phyloP scores from a whole-genome alignment of 1,140 invertebrate species.

The Amphibalanus amphitrite region DNA sequence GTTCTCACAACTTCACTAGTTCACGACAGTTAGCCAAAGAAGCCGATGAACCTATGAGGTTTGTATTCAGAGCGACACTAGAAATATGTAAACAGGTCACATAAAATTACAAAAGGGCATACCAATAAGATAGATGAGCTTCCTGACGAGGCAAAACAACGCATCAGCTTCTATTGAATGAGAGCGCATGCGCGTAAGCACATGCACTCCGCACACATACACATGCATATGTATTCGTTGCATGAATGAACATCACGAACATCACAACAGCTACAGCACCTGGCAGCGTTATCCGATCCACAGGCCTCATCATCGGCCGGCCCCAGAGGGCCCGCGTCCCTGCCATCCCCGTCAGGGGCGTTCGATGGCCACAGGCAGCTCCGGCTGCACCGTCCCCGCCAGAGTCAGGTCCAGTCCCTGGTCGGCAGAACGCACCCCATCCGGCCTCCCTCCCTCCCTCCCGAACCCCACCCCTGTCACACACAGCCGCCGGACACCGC shows the following conservation, averaged over 20 bases:
- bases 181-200: background rate
- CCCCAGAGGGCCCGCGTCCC: too few species aligned
- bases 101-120: slow-evolving; percentile 1
- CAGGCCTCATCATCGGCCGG: background rate
- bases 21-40: too few species aligned
- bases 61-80: background rate
- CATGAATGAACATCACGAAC: background rate
- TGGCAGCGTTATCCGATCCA: background rate
- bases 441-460: background rate
- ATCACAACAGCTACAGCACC: background rate
- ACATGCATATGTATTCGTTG: background rate
- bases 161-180: background rate
- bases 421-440: background rate
- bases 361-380: too few species aligned
- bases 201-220: background rate
- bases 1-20: too few species aligned
- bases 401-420: background rate
- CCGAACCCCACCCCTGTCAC: background rate
- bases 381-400: too few species aligned
- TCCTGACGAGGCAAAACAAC: background rate
- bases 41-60: background rate
- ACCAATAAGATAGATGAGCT: background rate
- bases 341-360: too few species aligned
- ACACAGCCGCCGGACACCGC: too few species aligned
- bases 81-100: background rate